phyloP scores from a whole-genome alignment of 2,888 invertebrate species.

The Hirudinaria manillensis region DNA sequence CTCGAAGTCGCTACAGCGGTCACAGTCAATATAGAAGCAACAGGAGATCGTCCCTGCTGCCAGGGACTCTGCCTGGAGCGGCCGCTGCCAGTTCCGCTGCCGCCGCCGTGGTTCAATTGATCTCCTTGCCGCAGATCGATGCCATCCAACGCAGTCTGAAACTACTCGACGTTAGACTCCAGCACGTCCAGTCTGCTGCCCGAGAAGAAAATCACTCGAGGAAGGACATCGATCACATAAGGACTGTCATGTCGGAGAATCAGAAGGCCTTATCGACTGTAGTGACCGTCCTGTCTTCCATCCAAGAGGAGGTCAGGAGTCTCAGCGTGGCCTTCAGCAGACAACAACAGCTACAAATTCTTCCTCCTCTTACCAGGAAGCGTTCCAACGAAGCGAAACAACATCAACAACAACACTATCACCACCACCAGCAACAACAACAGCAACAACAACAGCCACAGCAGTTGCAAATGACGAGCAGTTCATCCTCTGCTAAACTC shows the following conservation, averaged over 20 bases:
- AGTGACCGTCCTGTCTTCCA: slow-evolving; percentile 51
- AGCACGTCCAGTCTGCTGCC: slow-evolving; percentile 51
- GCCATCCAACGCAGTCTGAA: slow-evolving; percentile 53
- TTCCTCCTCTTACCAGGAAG: slow-evolving; percentile 15
- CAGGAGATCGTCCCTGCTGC: slow-evolving; percentile 13
- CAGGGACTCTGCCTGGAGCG: background rate
- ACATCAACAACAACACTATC: no score
- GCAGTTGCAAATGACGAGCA: background rate
- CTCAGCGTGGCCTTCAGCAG: slow-evolving; percentile 33
- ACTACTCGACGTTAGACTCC: slow-evolving; percentile 52
- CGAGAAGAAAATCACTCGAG: slow-evolving; percentile 51
- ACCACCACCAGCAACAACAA: no score
- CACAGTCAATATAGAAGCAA: background rate
- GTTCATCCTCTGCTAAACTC: slow-evolving; percentile 12
- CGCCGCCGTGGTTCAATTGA: slow-evolving; percentile 50
- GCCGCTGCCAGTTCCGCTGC: slow-evolving; percentile 36
- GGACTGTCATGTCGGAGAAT: slow-evolving; percentile 52
- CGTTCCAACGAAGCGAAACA: slow-evolving; percentile 28
- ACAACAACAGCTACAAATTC: slow-evolving; percentile 28
- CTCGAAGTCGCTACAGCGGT: background rate
- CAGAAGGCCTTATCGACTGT: slow-evolving; percentile 53
- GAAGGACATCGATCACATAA: slow-evolving; percentile 45
- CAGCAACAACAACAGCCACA: background rate
- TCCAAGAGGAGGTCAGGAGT: slow-evolving; percentile 44
- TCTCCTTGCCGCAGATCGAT: slow-evolving; percentile 53